A percentile compares a stretch with the other conserved stretches of the same genome.
phyloP scores from a whole-genome alignment of 2,113 vertebrate species.

The Chlorocebus sabaeus region DNA sequence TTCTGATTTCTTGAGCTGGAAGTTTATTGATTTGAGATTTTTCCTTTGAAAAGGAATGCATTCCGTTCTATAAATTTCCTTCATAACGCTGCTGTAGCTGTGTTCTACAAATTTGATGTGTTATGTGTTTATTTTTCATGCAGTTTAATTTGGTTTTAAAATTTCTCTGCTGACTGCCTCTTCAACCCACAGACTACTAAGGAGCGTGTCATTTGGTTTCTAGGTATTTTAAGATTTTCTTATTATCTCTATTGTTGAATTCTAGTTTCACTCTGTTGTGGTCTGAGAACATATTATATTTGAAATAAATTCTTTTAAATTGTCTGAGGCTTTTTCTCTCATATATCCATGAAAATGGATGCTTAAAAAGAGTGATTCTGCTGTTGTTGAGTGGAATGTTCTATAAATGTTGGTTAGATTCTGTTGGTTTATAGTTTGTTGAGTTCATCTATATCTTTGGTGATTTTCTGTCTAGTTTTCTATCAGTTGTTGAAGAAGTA shows the following conservation, averaged over 20 bases:
- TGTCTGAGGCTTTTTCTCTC: background rate
- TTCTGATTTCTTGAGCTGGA: background rate
- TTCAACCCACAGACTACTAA: background rate
- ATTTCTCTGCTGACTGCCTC: background rate
- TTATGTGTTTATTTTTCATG: background rate
- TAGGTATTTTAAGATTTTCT: background rate
- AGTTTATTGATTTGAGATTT: too few relatives aligned
- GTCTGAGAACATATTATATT: background rate
- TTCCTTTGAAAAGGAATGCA: background rate
- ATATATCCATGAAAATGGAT: background rate
- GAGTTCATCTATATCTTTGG: too few relatives aligned
- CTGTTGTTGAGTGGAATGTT: too few relatives aligned
- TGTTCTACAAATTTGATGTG: background rate
- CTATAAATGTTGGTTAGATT: too few relatives aligned
- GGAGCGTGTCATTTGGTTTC: background rate
- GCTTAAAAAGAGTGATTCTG: too few relatives aligned
- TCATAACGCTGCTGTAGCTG: background rate
- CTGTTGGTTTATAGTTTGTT: too few relatives aligned
- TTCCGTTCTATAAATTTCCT: background rate
- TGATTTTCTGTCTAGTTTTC: too few relatives aligned
- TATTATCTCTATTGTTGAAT: background rate
- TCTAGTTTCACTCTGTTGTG: background rate
- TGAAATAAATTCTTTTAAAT: background rate
- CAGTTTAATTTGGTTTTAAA: background rate
- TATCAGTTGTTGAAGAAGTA: too few relatives aligned